phyloP scores from a whole-genome alignment of 2,113 vertebrate species.

The Hippocampus barbouri region DNA sequence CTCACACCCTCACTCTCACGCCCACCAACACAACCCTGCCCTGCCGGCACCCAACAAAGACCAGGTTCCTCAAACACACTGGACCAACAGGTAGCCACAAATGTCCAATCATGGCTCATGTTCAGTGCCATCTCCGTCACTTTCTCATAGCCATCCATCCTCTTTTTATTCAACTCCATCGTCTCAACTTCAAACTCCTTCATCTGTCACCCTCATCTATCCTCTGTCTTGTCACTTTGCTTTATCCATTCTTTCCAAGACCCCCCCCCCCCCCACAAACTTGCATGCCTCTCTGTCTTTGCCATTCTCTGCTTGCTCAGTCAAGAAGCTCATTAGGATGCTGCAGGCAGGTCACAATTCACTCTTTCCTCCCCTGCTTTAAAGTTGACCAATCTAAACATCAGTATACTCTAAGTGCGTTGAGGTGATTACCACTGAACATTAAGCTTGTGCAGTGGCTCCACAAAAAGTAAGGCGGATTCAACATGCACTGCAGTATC shows the following conservation, averaged over 20 bases:
- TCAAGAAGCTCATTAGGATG: constrained; percentile 53
- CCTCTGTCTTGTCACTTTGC: constrained; percentile 15
- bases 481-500: background rate
- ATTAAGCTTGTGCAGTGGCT: background rate
- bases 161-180: constrained; percentile 13
- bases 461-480: background rate
- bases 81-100: constrained; percentile 89
- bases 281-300: constrained; percentile 18
- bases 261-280: background rate
- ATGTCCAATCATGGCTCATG: constrained; percentile 7
- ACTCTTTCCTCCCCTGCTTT: constrained; percentile 11
- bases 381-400: constrained; percentile 4
- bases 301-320: constrained; percentile 31
- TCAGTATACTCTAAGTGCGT: background rate
- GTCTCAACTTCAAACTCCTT: constrained; percentile 21
- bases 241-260: constrained; percentile 19
- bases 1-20: constrained; percentile 43
- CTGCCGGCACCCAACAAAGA: constrained; percentile 87
- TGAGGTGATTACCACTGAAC: background rate
- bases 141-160: constrained; percentile 16
- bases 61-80: constrained; percentile 87
- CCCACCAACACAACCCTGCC: constrained; percentile 68
- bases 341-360: constrained; percentile 31
- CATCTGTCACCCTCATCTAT: constrained; percentile 23
- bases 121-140: constrained; percentile 16